Conservation (phyloP, 2,888 invertebrate species). For the Yponomeuta plumbellus region DNA sequence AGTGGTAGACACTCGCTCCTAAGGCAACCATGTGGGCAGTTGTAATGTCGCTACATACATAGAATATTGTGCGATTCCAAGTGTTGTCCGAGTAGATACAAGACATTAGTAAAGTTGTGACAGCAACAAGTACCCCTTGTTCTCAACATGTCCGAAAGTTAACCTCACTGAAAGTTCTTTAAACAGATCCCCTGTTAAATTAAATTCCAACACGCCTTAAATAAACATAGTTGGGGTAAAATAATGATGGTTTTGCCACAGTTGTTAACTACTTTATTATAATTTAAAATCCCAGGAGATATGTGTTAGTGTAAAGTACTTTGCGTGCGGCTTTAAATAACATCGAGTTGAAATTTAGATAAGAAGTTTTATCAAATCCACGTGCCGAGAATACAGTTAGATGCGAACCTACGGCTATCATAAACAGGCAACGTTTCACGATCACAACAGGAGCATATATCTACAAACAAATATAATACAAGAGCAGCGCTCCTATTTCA, state of each 20-base stretch:
- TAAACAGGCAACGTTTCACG: background rate
- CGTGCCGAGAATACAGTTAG: background rate
- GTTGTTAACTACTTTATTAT: background rate
- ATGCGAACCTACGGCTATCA: background rate
- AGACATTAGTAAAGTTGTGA: slow-evolving; percentile 28
- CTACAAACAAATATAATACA: background rate
- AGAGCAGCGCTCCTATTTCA: background rate
- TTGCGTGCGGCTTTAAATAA: background rate
- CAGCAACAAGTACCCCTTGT: slow-evolving; percentile 40
- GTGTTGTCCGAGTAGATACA: slow-evolving; percentile 7
- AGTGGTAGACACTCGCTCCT: background rate
- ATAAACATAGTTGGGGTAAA: background rate
- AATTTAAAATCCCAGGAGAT: background rate
- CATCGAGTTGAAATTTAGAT: background rate
- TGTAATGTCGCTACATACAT: background rate
- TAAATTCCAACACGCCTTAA: slow-evolving; percentile 28
- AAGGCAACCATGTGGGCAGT: background rate
- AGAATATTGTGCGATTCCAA: background rate
- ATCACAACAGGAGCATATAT: background rate
- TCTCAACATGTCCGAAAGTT: slow-evolving; percentile 40
- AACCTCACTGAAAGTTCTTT: slow-evolving; percentile 30
- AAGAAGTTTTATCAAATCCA: background rate
- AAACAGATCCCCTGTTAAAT: slow-evolving; percentile 36
- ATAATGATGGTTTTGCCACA: background rate
- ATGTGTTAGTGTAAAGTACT: background rate